phyloP scores from a whole-genome alignment of 1,140 invertebrate species.

The Bombus pyrosoma region DNA sequence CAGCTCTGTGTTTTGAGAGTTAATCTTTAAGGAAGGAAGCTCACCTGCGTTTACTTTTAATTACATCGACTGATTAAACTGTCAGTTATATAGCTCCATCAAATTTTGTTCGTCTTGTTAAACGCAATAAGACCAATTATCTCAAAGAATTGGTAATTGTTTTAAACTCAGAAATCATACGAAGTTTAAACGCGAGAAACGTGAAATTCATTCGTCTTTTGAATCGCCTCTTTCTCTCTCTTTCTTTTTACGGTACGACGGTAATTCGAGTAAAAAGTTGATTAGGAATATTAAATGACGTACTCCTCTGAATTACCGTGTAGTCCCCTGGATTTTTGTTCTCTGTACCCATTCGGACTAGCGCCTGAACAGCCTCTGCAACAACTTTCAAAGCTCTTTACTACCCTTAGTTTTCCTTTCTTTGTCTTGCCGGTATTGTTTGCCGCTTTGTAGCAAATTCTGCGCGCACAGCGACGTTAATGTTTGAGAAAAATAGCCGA shows the following conservation, averaged over 20 bases:
- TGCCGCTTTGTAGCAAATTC: slow-evolving; percentile 65
- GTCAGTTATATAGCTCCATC: no score
- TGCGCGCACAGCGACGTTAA: slow-evolving; percentile 45
- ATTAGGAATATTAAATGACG: slow-evolving; percentile 34
- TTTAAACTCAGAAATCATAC: not conserved
- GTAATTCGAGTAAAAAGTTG: not conserved
- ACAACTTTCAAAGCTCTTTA: slow-evolving; percentile 27
- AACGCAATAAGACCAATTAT: not conserved
- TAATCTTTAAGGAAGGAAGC: not conserved
- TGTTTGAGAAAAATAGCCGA: slow-evolving; percentile 18
- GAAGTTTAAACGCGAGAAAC: not conserved
- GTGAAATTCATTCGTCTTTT: not conserved
- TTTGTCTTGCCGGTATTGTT: slow-evolving; percentile 53
- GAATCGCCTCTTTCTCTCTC: not conserved
- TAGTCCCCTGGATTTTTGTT: not conserved
- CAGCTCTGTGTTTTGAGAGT: not conserved
- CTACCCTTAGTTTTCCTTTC: slow-evolving; percentile 39
- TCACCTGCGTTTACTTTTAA: not conserved
- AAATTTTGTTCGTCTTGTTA: not conserved
- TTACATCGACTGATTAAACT: not conserved
- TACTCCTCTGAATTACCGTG: not conserved
- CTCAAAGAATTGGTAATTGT: not conserved
- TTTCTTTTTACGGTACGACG: not conserved
- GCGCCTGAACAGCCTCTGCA: not conserved
- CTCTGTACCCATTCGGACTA: not conserved